Percentiles rank a stretch among this genome's conserved stretches.
These are phyloP conservation scores for Agriopis leucophaearia DNA, from an alignment of 2,888 invertebrate species.

Conservation along the genomic window DNA sequence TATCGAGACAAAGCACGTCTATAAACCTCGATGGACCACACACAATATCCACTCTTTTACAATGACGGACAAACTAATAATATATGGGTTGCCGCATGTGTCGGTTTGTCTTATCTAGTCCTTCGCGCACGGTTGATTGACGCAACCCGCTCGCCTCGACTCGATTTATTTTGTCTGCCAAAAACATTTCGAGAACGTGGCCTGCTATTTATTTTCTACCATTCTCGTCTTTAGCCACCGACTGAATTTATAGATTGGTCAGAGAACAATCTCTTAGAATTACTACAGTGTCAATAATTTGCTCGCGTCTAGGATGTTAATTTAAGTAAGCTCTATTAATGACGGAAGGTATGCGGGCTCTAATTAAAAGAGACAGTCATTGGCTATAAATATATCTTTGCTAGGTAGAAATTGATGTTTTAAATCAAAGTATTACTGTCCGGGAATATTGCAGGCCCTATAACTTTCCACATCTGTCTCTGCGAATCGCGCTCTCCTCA, in stretches of 20 bases:
- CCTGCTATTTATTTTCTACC: conserved; percentile 28
- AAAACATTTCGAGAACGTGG: conserved; percentile 57
- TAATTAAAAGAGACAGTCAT: conserved; percentile 62
- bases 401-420: conserved; percentile 55
- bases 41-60: conserved; percentile 80
- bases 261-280: conserved; percentile 22
- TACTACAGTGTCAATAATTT: conserved; percentile 30
- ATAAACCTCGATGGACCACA: conserved; percentile 85
- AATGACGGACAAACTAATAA: conserved; percentile 79
- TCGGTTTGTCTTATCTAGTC: conserved; percentile 72
- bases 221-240: background rate
- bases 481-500: conserved; percentile 41
- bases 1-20: conserved; percentile 83
- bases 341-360: conserved; percentile 20
- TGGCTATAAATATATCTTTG: conserved; percentile 56
- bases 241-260: conserved; percentile 18
- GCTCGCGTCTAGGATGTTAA: conserved; percentile 30
- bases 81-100: conserved; percentile 76
- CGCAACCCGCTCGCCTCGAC: conserved; percentile 61
- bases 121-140: conserved; percentile 70
- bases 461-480: conserved; percentile 43
- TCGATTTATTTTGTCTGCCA: conserved; percentile 61
- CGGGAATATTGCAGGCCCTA: conserved; percentile 17
- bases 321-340: conserved; percentile 28
- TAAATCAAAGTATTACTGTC: conserved; percentile 29